Evolutionary conservation across 2,888 invertebrate species (phyloP), one percentile per base, ranked within the genome.

Genomic region (Drosophila kanekoi): DNA sequence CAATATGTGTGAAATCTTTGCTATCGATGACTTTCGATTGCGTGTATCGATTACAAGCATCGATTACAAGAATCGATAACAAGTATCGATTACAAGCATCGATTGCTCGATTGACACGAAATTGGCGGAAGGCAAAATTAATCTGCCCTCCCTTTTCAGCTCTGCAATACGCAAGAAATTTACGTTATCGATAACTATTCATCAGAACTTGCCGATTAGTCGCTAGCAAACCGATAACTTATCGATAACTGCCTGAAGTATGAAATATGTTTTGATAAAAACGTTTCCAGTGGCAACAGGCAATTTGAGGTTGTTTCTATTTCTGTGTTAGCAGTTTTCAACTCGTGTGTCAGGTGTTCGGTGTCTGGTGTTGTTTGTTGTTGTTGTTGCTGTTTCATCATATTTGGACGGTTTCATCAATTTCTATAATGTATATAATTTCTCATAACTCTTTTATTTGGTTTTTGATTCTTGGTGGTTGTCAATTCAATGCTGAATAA

Each of bases 401-500:
- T 77, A 35, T 62, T 86, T 87, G 77, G 85, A 86, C 85, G 85
- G 85, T 89, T 86, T 89, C 85, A 77, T 82, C 79, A 84, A 82
- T 83, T 81, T 79, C 62, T 67, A 60, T 78, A 67, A 65, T 70
- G 60, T 74, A 81, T 71, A 83, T 85, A 70, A 80, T 78, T 82
- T 20, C 38, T 54, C 16, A 20, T 40, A 43, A 13, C 5, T 51
- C 41, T 53, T 65, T 61, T 65, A 49, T 51, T 63, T 63, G 32
- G 16, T 64, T 66, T 68, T 78, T 65, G 53, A 38, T 60, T 73
- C 54, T 87, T 87, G 85, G 87, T 83, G 87, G 85, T 81, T 79
- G 83, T 84, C 74, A 79, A 87, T 84, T 84, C 86, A 87, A 66
- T 87, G 64, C 60, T 83, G 83, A 87, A 83, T 75, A 87, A 87